phyloP scores from a whole-genome alignment of 2,888 invertebrate species.

The Busseola fusca region DNA sequence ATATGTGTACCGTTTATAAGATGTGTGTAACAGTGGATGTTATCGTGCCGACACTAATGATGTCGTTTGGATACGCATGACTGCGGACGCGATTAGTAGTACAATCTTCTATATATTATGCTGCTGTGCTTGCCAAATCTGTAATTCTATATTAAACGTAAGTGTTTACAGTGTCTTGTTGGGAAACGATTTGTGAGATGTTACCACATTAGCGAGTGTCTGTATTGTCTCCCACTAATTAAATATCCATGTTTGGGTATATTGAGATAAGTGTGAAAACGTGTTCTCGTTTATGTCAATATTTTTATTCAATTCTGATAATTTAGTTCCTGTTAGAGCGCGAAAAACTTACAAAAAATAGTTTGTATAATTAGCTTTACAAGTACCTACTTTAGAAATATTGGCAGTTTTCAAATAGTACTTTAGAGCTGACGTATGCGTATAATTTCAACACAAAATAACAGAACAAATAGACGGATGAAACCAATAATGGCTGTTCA shows the following conservation, averaged over 20 bases:
- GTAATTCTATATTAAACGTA: conserved; percentile 35
- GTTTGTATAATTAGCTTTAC: conserved; percentile 20
- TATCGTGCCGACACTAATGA: conserved; percentile 38
- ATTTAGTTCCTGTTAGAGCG: conserved; percentile 40
- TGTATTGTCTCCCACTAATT: conserved; percentile 39
- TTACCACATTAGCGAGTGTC: conserved; percentile 48
- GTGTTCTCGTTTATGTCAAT: conserved; percentile 48
- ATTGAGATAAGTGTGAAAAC: conserved; percentile 53
- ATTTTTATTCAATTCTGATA: conserved; percentile 41
- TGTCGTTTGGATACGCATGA: conserved; percentile 36
- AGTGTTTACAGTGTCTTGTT: conserved; percentile 31
- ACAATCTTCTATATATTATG: conserved; percentile 27
- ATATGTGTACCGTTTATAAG: conserved; percentile 37
- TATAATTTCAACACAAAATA: conserved; percentile 46
- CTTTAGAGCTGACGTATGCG: conserved; percentile 46
- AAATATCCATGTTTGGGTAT: conserved; percentile 34
- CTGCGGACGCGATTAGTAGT: conserved; percentile 32
- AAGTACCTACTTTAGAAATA: conserved; percentile 19
- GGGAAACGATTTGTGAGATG: conserved; percentile 37
- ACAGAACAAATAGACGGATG: conserved; percentile 36
- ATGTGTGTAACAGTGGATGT: conserved; percentile 27
- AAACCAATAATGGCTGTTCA: conserved; percentile 43
- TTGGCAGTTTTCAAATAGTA: conserved; percentile 28
- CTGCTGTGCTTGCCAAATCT: conserved; percentile 48
- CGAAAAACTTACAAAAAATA: conserved; percentile 31